These are phyloP conservation scores for Brachyopa scutellaris DNA, from an alignment of 2,888 invertebrate species.

Conservation along the genomic window DNA sequence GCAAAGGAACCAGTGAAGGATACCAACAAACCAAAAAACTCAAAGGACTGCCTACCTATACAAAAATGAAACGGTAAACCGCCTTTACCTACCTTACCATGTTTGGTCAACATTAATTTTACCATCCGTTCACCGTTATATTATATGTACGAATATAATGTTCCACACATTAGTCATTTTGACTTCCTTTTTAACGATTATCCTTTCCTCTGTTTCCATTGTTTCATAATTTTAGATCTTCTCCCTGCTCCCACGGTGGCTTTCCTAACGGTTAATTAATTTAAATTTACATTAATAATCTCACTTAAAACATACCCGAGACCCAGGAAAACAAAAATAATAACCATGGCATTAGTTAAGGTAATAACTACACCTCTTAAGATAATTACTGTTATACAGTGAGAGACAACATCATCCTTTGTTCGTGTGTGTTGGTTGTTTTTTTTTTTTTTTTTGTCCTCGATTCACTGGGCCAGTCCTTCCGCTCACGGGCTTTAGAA, in stretches of 20 bases:
- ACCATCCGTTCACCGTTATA: not conserved
- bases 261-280: conserved; percentile 64
- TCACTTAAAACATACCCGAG: conserved; percentile 47
- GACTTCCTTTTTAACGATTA: conserved; percentile 45
- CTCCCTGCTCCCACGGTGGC: conserved; percentile 6
- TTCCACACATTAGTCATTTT: conserved; percentile 48
- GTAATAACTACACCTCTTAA: conserved; percentile 67
- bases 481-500: conserved; percentile 32
- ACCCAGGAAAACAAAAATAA: conserved; percentile 57
- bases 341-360: conserved; percentile 60
- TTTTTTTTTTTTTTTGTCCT: conserved; percentile 9
- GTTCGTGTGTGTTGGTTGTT: not conserved
- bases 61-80: not conserved
- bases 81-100: not conserved
- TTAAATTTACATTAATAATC: conserved; percentile 70
- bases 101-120: not conserved
- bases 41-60: not conserved
- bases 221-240: conserved; percentile 34
- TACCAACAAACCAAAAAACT: not conserved
- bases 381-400: conserved; percentile 61
- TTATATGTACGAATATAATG: not conserved
- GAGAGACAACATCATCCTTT: conserved; percentile 44
- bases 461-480: conserved; percentile 22
- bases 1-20: not conserved
- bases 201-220: conserved; percentile 57